Evolutionary conservation across 2,888 invertebrate genomes (phyloP), one percentile per base, ranked within the genome.

Genomic region (Drosophila emarginata): DNA sequence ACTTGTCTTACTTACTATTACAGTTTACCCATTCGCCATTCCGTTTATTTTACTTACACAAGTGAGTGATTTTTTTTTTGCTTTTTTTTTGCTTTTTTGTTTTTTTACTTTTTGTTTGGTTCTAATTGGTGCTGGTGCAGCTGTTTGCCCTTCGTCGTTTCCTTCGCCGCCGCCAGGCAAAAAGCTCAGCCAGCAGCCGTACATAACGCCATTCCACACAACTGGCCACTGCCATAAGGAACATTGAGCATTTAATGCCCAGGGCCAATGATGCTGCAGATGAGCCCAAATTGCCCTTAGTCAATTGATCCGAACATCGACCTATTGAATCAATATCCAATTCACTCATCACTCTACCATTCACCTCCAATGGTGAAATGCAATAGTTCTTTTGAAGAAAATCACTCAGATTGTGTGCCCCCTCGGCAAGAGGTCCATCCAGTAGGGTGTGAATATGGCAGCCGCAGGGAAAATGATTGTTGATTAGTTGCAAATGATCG

Each of bases 391-490:
- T 95, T 65, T 94, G 93, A 69, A 95, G 93, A 88, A 96, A 96
- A 67, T 95, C 94, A 67, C 92, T 91, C 58, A 92, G 92, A 52
- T 93, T 92, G 77, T 93, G 91, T 71, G 94, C 94, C 26, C 94
- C 94, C 88, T 95, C 94, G 21, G 95, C 95, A 74, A 97, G 92
- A 39, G 96, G 95, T 72, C 96, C 96, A 64, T 95, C 94, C 61
- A 96, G 92, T 36, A 97, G 93, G 65, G 95, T 94, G 87, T 96
- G 95, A 57, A 95, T 93, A 80, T 96, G 96, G 89, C 97, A 97
- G 91, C 97, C 96, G 91, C 97, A 97, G 2, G 97, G 97, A 89
- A 97, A 95, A 89, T 96, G 96, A 91, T 97, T 97, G 57, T 95
- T 94, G 65, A 94, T 93, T 84, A 96, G 95, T 86, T 95, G 94